These are phyloP conservation scores for Sinosuthora webbiana DNA, from an alignment of 2,113 vertebrate species.

Conservation along the genomic window DNA sequence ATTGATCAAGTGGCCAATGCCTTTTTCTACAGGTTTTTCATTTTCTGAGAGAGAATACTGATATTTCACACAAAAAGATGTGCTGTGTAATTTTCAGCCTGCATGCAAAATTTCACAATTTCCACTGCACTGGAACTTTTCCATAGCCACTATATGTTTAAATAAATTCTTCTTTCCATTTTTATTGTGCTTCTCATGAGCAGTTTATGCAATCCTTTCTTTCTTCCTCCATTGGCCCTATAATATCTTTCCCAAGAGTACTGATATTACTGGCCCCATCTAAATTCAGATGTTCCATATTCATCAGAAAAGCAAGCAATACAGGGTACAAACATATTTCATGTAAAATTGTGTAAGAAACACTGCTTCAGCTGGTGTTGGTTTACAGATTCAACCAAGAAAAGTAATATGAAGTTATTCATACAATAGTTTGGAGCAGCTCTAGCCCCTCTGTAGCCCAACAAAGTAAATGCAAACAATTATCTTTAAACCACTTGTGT, in stretches of 20 bases:
- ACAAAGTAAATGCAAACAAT: background rate
- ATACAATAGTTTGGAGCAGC: background rate
- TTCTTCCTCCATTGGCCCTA: background rate
- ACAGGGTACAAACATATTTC: background rate
- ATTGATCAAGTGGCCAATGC: background rate
- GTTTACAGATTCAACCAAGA: background rate
- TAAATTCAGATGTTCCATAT: conserved; percentile 6
- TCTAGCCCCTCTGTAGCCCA: background rate
- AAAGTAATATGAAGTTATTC: background rate
- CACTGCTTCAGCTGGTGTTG: background rate
- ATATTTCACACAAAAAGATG: background rate
- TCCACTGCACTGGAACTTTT: background rate
- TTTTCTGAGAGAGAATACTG: background rate
- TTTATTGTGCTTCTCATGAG: background rate
- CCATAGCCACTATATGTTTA: background rate
- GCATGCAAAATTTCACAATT: background rate
- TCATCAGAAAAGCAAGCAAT: background rate
- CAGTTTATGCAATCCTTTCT: background rate
- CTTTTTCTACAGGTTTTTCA: background rate
- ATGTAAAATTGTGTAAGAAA: background rate
- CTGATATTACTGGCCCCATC: background rate
- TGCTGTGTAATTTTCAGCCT: background rate
- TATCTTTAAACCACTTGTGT: background rate
- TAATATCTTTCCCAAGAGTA: background rate
- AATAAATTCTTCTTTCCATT: background rate